These are phyloP conservation scores for Agrochola circellaris DNA, from an alignment of 2,888 invertebrate genomes.

Conservation along the genomic window DNA sequence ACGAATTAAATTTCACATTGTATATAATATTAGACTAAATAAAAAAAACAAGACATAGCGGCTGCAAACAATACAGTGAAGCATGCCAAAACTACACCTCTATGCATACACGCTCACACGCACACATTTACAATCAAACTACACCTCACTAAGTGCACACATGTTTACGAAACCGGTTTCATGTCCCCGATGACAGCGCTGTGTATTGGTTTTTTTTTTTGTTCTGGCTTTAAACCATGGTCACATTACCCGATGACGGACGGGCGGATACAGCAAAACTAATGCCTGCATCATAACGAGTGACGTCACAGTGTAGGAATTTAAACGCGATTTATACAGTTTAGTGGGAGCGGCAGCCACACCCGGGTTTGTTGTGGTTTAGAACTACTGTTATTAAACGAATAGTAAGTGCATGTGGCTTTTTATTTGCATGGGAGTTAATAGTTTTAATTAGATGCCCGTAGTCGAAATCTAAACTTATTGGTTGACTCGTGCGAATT, in stretches of 20 bases:
- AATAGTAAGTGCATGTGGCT: neutral
- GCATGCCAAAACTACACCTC: too few species aligned
- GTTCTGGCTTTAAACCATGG: constrained; percentile 42
- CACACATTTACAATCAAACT: too few species aligned
- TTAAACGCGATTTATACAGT: constrained; percentile 77
- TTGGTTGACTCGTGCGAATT: too few species aligned
- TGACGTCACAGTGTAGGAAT: constrained; percentile 75
- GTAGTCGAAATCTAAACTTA: neutral
- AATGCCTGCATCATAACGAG: constrained; percentile 82
- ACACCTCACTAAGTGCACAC: too few species aligned
- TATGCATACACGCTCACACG: too few species aligned
- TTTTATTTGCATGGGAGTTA: neutral
- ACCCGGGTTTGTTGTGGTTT: constrained; percentile 44
- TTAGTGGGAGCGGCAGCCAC: constrained; percentile 67
- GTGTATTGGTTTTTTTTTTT: too few species aligned
- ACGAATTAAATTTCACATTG: too few species aligned
- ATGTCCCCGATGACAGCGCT: too few species aligned
- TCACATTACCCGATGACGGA: constrained; percentile 69
- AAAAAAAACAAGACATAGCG: too few species aligned
- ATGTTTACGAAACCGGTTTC: too few species aligned
- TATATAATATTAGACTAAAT: too few species aligned
- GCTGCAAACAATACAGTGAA: too few species aligned
- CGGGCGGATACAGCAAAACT: constrained; percentile 76
- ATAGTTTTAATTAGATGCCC: neutral
- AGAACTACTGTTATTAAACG: constrained; percentile 27